These are phyloP conservation scores for Agapornis roseicollis DNA, from an alignment of 2,113 vertebrate species.

Conservation along the genomic window DNA sequence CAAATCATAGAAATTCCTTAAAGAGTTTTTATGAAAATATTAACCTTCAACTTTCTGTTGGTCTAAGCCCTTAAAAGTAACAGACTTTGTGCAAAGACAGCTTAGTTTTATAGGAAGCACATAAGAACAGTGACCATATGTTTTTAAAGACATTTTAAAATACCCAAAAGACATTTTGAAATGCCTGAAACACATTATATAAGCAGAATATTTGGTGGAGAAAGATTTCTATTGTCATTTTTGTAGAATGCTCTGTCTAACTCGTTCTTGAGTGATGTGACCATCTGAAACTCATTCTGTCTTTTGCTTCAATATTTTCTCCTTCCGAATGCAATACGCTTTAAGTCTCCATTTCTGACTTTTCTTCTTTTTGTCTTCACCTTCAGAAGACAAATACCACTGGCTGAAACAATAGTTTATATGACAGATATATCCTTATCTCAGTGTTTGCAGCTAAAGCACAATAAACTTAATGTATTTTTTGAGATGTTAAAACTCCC, in stretches of 20 bases:
- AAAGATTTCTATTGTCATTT: slow-evolving; percentile 25
- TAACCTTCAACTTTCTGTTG: neutral
- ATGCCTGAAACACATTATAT: neutral
- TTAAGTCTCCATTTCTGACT: neutral
- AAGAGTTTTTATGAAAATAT: neutral
- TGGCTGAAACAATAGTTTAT: neutral
- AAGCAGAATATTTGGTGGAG: neutral
- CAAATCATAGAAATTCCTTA: neutral
- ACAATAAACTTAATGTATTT: neutral
- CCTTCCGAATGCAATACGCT: neutral
- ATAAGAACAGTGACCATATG: neutral
- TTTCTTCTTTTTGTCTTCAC: neutral
- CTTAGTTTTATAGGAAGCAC: neutral
- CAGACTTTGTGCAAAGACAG: neutral
- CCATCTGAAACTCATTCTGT: slow-evolving; percentile 25
- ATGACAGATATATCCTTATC: neutral
- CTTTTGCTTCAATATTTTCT: neutral
- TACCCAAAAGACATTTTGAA: neutral
- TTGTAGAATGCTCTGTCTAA: neutral
- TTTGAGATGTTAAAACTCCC: neutral
- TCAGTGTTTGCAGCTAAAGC: neutral
- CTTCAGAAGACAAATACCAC: neutral
- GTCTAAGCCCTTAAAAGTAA: neutral
- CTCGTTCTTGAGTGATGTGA: neutral
- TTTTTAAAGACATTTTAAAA: neutral